These are phyloP conservation scores for Hetaerina titia DNA, from an alignment of 2,888 invertebrate species.

Conservation along the genomic window DNA sequence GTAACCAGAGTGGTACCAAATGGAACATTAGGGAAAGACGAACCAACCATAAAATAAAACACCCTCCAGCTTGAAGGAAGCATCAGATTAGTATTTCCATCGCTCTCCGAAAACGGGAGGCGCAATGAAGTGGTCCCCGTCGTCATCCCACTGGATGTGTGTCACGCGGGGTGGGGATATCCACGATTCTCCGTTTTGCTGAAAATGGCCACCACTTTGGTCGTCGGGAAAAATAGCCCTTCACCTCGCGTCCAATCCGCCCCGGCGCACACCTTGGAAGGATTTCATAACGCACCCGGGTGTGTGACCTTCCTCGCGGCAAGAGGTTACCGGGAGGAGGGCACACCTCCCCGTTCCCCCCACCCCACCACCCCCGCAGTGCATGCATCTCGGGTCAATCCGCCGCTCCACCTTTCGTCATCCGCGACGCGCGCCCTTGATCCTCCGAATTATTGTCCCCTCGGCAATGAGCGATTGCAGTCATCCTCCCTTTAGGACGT, in stretches of 20 bases:
- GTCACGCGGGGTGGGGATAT: not conserved
- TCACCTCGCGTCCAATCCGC: not conserved
- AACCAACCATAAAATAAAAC: too few species aligned
- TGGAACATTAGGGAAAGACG: too few species aligned
- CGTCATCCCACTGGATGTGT: not conserved
- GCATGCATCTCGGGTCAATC: not conserved
- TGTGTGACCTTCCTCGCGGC: not conserved
- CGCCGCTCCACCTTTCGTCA: not conserved
- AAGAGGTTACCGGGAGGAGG: not conserved
- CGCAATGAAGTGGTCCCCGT: not conserved
- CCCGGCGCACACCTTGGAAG: not conserved
- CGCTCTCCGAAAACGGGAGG: not conserved
- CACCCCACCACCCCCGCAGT: not conserved
- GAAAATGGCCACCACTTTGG: not conserved
- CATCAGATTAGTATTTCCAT: not conserved
- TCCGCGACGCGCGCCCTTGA: not conserved
- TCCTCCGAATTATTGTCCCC: not conserved
- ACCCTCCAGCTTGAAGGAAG: too few species aligned
- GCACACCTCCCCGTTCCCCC: not conserved
- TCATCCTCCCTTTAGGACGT: too few species aligned
- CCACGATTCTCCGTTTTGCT: conserved; percentile 10
- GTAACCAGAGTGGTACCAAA: too few species aligned
- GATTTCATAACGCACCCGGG: not conserved
- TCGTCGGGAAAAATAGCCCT: not conserved
- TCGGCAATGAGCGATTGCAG: too few species aligned